Evolutionary conservation across 2,113 vertebrate genomes (phyloP), one percentile per base, ranked within the genome.

Genomic region (Ctenomys sociabilis): DNA sequence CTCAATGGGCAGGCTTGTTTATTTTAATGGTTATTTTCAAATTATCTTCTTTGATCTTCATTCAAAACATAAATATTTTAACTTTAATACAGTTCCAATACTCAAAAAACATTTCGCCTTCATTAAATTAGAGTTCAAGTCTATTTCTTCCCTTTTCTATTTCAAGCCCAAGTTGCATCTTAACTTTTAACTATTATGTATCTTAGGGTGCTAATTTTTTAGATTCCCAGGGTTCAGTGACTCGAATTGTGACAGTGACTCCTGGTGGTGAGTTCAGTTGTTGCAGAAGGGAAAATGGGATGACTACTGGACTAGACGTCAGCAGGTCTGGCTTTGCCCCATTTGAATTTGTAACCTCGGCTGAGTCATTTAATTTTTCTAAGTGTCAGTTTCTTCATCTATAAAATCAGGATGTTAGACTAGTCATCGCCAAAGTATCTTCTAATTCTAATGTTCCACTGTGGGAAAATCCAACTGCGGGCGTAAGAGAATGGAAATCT

Each of bases 61-160:
- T 17, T 28, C 52, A 66, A 93, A 96, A 83, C 94, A 70, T 61
- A 70, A 95, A 95, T 49, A 72, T 92, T 97, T 97, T 93, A 96
- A 84, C 70, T 78, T 59, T 26, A 93, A 77, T 73, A 90, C 45
- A 88, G 92, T 95, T 97, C 86, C 89, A 93, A 84, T 93, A 72
- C 88, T 97, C 95, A 68, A 13, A 73, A 73, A 72, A 26, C 16
- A 59, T 52, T 73, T 37, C 5, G 64, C 4, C 19, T 93, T 66
- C 7, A 54, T 93, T 40, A 17, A 72, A 37, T 77, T 89, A 92
- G 57, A 70, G 75, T 91, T 93, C n/a, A 91, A 96, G 81, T 96
- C 93, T 64, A 4, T 63, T 10, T 4, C 16, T 22, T 93, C 11
- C 26, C 24, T 57, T 6, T 10, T 3, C 13, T 37, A 43, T 24